Percentiles rank a stretch among this genome's conserved stretches.
These are phyloP conservation scores for Rhamnusium bicolor DNA, from an alignment of 2,888 invertebrate genomes.

Conservation along the genomic window DNA sequence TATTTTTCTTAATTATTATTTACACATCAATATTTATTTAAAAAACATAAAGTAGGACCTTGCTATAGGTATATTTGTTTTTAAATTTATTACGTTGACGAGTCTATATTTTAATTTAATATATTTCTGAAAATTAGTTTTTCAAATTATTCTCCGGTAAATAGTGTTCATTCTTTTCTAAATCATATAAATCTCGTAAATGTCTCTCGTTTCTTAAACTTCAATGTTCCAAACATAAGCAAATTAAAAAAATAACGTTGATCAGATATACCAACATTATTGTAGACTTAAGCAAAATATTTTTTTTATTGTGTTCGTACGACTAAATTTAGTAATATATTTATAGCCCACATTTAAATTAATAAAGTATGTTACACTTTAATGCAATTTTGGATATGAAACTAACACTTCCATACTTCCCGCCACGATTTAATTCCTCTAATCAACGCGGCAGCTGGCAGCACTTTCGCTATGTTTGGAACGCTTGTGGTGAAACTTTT, in stretches of 20 bases:
- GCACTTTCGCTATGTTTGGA: slow-evolving; percentile 62
- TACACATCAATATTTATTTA: no score
- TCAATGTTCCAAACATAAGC: slow-evolving; percentile 39
- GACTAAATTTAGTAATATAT: background rate
- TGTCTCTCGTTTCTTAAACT: background rate
- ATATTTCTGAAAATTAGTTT: no score
- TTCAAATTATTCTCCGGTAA: background rate
- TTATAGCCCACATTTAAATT: background rate
- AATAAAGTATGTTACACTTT: background rate
- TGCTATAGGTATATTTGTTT: no score
- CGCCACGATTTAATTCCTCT: slow-evolving; percentile 52
- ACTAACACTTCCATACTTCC: slow-evolving; percentile 46
- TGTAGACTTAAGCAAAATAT: background rate
- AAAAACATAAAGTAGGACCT: no score
- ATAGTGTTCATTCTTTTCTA: background rate
- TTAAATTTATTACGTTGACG: no score
- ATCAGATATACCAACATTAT: slow-evolving; percentile 29
- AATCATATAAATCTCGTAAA: background rate
- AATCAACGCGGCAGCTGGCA: slow-evolving; percentile 54
- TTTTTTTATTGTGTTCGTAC: background rate
- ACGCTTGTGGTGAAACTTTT: slow-evolving; percentile 61
- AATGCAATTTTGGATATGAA: slow-evolving; percentile 1
- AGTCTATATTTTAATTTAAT: no score
- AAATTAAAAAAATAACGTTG: slow-evolving; percentile 18
- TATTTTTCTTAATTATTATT: no score